Conservation (phyloP, 92 coral and sea anemone species). For the Epizoanthus ramosus region DNA sequence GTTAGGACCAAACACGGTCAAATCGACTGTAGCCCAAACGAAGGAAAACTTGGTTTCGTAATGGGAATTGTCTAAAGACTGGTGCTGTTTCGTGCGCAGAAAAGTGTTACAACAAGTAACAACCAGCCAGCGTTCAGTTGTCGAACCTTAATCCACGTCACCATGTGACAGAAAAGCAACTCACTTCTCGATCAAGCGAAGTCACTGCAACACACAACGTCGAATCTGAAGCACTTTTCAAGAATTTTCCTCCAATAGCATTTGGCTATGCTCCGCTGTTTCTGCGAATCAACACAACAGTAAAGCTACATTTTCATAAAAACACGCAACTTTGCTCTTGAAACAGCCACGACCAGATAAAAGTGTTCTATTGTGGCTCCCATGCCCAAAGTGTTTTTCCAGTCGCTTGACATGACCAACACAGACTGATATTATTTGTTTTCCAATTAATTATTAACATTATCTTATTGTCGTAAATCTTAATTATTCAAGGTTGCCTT, state of each 20-base stretch:
- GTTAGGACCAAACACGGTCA: slow-evolving; percentile 14
- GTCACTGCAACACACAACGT: background rate
- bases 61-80: background rate
- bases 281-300: background rate
- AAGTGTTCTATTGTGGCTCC: background rate
- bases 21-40: background rate
- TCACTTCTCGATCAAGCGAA: slow-evolving; percentile 21
- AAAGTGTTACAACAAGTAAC: background rate
- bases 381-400: background rate
- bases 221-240: background rate
- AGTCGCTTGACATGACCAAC: background rate
- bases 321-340: background rate
- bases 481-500: slow-evolving; percentile 1
- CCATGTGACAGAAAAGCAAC: background rate
- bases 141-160: background rate
- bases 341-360: background rate
- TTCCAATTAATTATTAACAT: slow-evolving; percentile 16
- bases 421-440: slow-evolving; percentile 10
- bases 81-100: background rate
- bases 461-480: background rate
- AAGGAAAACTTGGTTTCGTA: background rate
- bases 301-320: background rate
- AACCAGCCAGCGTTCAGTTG: background rate
- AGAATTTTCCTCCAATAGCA: background rate
- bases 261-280: background rate